Evolutionary conservation across 2,797 vertebrate species (phyloP), one percentile per base, ranked within the genome.

Genomic region (Ctenopoma multispine): DNA sequence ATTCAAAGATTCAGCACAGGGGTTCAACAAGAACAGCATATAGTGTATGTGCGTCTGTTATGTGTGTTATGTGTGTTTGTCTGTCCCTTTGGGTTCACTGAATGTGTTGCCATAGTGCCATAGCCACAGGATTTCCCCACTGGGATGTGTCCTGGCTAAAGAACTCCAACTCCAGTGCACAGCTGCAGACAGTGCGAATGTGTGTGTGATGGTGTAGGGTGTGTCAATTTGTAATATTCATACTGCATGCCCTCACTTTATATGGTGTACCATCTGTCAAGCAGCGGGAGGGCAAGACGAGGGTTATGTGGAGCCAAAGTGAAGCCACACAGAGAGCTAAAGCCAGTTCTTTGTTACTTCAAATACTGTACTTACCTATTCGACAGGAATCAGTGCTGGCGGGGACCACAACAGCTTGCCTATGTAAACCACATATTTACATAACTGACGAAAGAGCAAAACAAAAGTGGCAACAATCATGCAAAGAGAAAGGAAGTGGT

Each of bases 241-340:
- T 80, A 60, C 77, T 53, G 61, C 24, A 40, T 20, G 64, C 60
- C 59, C 78, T 81, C 63, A 67, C 63, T 82, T 87, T 71, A 85
- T 78, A 84, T 60, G 69, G 68, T 5, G 51, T 67, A 81, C 83
- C 83, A 87, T 87, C 83, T 85, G 84, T 81, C 64, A 58, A 76
- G 69, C 78, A 79, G 81, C 17, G 5, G 67, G 80, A 44, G 74
- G 61, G 51, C n/a, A n/a, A 58, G 68, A 38, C 29, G 41, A 60
- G 55, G 61, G 48, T 48, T 40, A 72, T 68, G 60, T 75, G 58
- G 50, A 82, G 67, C 67, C 68, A 46, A 41, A 63, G 69, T 1
- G 63, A 64, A 29, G 63, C 40, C 80, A 58, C 15, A 29, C 68
- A 63, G 69, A 51, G 81, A 80, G 81, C 77, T 63, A 18, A 76